Evolutionary conservation across 2,113 vertebrate genomes (phyloP).

Genomic region (Anolis sagrei): DNA sequence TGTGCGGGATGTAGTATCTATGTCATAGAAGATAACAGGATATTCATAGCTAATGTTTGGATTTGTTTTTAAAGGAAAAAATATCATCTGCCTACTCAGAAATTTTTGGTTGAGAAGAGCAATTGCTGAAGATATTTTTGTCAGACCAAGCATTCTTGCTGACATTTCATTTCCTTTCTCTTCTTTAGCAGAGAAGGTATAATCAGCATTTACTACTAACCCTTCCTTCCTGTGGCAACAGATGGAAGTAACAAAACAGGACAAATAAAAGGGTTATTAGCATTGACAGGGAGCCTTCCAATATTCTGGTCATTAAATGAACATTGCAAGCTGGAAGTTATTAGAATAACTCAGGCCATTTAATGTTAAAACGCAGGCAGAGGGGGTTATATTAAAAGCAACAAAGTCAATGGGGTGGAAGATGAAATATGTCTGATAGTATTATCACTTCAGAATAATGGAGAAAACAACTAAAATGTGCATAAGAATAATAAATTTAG

Average conservation of each 20-base stretch:
- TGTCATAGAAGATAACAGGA: conserved; percentile 39
- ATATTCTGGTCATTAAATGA: conserved; percentile 50
- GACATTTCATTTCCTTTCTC: conserved; percentile 71
- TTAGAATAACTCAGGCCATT: conserved; percentile 57
- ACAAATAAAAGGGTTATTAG: conserved; percentile 55
- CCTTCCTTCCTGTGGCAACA: conserved; percentile 69
- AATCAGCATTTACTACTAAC: conserved; percentile 66
- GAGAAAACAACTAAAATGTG: conserved; percentile 36
- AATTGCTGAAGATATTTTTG: conserved; percentile 46
- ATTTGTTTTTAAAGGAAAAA: background rate
- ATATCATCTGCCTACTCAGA: conserved; percentile 29
- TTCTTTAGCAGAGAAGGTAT: conserved; percentile 66
- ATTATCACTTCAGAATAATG: conserved; percentile 53
- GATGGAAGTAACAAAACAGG: conserved; percentile 62
- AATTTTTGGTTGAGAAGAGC: conserved; percentile 53
- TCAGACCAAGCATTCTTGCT: conserved; percentile 68
- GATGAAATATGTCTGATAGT: background rate
- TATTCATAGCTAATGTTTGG: conserved; percentile 12
- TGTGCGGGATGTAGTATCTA: conserved; percentile 34
- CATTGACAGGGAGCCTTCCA: conserved; percentile 47
- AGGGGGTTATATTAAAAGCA: background rate
- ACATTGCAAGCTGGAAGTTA: conserved; percentile 57
- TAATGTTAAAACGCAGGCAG: conserved; percentile 38
- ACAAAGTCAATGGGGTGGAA: background rate
- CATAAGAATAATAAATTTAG: conserved; percentile 24